phyloP scores from a whole-genome alignment of 2,113 vertebrate species.

The Herpetotheres cachinnans region DNA sequence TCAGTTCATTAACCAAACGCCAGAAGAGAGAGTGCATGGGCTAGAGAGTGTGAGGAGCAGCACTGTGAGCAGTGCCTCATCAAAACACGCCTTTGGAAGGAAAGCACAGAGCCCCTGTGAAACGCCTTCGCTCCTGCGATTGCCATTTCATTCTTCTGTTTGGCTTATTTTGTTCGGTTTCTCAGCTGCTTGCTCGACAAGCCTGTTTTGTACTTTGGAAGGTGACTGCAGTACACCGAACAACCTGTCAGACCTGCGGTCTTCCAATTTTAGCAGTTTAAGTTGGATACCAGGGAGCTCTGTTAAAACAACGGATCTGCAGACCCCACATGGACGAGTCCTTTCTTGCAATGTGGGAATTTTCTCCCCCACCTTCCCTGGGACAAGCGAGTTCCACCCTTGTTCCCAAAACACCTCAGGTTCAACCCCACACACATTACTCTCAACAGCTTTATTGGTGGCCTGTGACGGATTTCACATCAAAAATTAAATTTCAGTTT shows the following conservation, averaged over 20 bases:
- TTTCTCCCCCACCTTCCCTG: neutral
- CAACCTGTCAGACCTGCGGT: too few species aligned
- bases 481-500: neutral
- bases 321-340: neutral
- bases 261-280: neutral
- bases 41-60: neutral
- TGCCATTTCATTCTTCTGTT: neutral
- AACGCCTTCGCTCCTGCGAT: neutral
- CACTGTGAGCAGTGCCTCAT: fast-evolving
- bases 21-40: fast-evolving
- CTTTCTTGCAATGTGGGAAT: fast-evolving
- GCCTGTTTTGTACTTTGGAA: neutral
- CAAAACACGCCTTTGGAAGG: neutral
- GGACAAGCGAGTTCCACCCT: neutral
- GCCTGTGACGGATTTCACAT: neutral
- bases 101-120: fast-evolving
- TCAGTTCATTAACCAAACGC: neutral
- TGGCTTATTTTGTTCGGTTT: neutral
- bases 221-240: fast-evolving
- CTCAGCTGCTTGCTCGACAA: neutral
- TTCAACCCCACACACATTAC: neutral
- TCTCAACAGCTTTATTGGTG: neutral
- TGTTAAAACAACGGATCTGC: neutral
- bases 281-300: neutral
- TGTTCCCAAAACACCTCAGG: fast-evolving